Base-by-base conservation (phyloP, 2,797 vertebrate genomes). In the Capromys pilorides region DNA sequence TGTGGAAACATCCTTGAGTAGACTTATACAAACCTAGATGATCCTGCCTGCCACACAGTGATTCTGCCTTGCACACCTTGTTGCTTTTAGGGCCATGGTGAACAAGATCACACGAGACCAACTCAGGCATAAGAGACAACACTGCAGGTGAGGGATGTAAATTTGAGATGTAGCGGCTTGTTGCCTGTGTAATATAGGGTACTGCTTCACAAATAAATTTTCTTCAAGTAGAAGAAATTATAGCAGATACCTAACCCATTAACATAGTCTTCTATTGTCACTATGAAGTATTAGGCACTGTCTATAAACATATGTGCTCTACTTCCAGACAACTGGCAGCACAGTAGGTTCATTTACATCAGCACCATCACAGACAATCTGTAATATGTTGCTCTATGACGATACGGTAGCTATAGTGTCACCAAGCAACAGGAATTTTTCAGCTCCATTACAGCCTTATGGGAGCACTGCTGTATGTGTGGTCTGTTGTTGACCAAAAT, bases 391-490 rank as follows among this genome's bases (percentile, higher is more conserved):
- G 45, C 16, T 7, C 5, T 31, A 41, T 41, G 64, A 80, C 28
- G 14, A n/a, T 26, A 33, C 14, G 33, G 39, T 62, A 41, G 82
- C 31, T 64, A 80, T 1, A 2, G 0, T 18, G n/a, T 61, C 57
- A 41, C 19, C 6, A 62, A 19, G 49, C 36, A n/a, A 80, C 3
- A 39, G 45, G 33, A 41, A 66, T 2, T 33, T 69, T 33, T 85
- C 13, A 61, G 39, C 33, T 71, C 36, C 22, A 16, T 80, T 69
- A 79, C 28, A 54, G 21, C 69, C 51, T 26, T 73, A n/a, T 21
- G 45, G n/a, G 1, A 31, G 18, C 22, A 22, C 3, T 16, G 9
- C n/a, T 19, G 26, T 7, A 13, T 22, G 64, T 3, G 3, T 4
- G 28, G n/a, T 57, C 8, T 80, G n/a, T 22, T 71, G 21, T 64